These are phyloP conservation scores for Epistrophe grossulariae DNA, from an alignment of 2,888 invertebrate species.

Conservation along the genomic window DNA sequence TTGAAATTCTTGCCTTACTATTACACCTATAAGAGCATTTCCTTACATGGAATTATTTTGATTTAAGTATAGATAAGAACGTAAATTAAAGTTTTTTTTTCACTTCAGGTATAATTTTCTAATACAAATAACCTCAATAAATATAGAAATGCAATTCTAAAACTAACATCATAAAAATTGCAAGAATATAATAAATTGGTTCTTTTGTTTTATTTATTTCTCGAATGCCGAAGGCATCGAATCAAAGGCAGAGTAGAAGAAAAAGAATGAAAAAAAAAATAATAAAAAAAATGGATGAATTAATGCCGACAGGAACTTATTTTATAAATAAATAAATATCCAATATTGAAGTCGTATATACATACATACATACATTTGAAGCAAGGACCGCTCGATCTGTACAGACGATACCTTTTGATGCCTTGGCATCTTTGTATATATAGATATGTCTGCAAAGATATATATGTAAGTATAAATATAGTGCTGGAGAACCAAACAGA, in stretches of 20 bases:
- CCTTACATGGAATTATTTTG: too few species aligned
- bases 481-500: conserved; percentile 56
- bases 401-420: conserved; percentile 33
- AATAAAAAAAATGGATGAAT: conserved; percentile 62
- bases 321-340: conserved; percentile 75
- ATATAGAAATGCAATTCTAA: conserved; percentile 10
- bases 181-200: conserved; percentile 24
- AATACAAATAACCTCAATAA: not conserved
- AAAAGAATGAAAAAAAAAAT: conserved; percentile 15
- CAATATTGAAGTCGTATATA: conserved; percentile 60
- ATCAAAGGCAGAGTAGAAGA: conserved; percentile 29
- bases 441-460: conserved; percentile 6
- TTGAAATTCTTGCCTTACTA: too few species aligned
- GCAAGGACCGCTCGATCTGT: conserved; percentile 41
- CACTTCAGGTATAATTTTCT: not conserved
- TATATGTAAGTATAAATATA: not conserved
- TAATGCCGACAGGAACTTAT: conserved; percentile 70
- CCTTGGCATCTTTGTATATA: conserved; percentile 5
- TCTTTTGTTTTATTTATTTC: conserved; percentile 32
- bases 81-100: too few species aligned
- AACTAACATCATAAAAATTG: conserved; percentile 25
- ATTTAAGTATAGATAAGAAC: too few species aligned
- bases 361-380: conserved; percentile 27
- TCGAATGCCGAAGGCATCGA: conserved; percentile 14
- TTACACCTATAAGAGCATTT: too few species aligned